Evolutionary conservation across 2,797 vertebrate genomes (phyloP), one percentile per base, ranked within the genome.

Genomic region (Vultur gryphus): DNA sequence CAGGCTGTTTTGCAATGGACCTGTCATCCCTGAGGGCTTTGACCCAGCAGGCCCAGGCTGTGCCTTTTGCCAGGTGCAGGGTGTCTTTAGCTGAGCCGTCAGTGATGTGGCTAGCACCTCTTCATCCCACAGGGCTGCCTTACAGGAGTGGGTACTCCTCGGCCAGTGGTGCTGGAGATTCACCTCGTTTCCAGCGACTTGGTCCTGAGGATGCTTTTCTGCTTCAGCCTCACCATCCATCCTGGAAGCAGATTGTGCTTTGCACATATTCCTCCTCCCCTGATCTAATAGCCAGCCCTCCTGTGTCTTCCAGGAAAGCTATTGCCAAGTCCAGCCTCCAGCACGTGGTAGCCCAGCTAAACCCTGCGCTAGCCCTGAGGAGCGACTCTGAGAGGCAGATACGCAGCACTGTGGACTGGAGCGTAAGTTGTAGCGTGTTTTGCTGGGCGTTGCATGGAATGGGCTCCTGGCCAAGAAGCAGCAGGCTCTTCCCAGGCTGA

Each of bases 311-410:
- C 98, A 99, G 99, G 98, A 99, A 99, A 98, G 99, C 99, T 21
- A 99, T 99, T 79, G 98, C 99, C 69, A 99, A 99, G 91, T 99
- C 99, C 2, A 99, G 99, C 94, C 98, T 99, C 37, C 98, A 98
- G 89, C 98, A 99, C 85, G 98, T 99, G 94, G 98, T 98, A 76
- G 98, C 98, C 72, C 98, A 99, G 64, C 98, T 99, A 80, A 97
- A 97, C 48, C 97, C 98, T 0, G 96, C 98, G 0, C 95, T 98
- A 44, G 94, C 98, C 95, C 95, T 90, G 83, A 98, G 98, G 90
- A 94, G 96, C 0, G 99, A 99, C 80, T 93, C 98, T 0, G 99
- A 99, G 88, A 97, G 98, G 46, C 98, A 98, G 85, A 98, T 99
- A 57, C 98, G 98, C 93, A 99, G 97, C 85, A 98, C 98, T 2